Evolutionary conservation across 35 echinoderm and acorn worm genomes (phyloP).

Genomic region (Ophiothrix spiculata): DNA sequence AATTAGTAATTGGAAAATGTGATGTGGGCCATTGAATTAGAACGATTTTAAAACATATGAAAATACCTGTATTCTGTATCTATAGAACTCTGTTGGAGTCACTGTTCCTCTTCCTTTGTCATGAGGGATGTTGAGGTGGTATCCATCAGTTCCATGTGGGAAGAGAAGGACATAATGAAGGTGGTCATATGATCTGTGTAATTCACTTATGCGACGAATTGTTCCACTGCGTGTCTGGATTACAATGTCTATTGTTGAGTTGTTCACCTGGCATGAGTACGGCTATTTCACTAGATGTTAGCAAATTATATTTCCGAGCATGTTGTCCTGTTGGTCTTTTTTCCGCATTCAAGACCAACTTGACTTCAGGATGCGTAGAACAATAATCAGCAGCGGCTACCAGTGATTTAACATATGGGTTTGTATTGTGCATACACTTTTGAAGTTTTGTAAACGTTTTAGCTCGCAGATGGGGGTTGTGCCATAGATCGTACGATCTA

Average conservation of each 20-base stretch:
- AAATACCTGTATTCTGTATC: not conserved
- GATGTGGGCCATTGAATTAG: too few species aligned
- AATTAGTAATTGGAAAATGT: too few species aligned
- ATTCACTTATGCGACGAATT: not conserved
- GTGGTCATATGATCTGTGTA: not conserved
- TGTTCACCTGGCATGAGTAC: not conserved
- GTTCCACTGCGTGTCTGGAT: not conserved
- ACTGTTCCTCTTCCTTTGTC: not conserved
- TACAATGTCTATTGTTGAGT: not conserved
- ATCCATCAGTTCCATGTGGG: slow-evolving; percentile 38
- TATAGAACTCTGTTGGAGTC: slow-evolving; percentile 2
- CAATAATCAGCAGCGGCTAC: not conserved
- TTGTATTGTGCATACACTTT: not conserved
- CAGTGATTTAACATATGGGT: not conserved
- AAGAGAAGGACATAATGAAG: slow-evolving; percentile 5
- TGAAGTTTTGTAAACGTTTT: not conserved
- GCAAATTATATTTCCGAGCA: not conserved
- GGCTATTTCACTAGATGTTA: not conserved
- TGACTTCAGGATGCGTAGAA: not conserved
- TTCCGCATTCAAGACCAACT: not conserved
- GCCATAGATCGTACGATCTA: too few species aligned
- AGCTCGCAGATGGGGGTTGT: not conserved
- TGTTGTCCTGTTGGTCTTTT: not conserved
- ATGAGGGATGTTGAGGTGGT: slow-evolving; percentile 1
- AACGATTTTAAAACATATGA: too few species aligned